Evolutionary conservation across 2,797 vertebrate genomes (phyloP).

Genomic region (Telmatherina bonti): DNA sequence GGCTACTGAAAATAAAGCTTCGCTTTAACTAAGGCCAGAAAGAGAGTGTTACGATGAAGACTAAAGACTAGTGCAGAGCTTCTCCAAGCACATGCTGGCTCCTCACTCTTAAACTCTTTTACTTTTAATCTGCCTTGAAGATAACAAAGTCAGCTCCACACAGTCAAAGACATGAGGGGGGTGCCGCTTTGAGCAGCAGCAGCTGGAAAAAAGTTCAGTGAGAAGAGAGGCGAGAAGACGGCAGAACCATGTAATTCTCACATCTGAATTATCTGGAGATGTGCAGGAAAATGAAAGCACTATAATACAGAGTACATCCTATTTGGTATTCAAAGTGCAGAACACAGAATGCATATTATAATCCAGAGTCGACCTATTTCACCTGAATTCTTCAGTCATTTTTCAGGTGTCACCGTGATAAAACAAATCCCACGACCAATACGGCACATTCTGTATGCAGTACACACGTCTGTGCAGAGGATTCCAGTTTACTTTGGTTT

Average conservation of each 20-base stretch:
- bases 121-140: slow-evolving; percentile 72
- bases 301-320: slow-evolving; percentile 43
- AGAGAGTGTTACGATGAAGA: slow-evolving; percentile 50
- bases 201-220: slow-evolving; percentile 42
- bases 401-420: slow-evolving; percentile 14
- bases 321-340: slow-evolving; percentile 58
- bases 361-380: slow-evolving; percentile 51
- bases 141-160: slow-evolving; percentile 60
- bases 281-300: slow-evolving; percentile 45
- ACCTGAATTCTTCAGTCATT: slow-evolving; percentile 38
- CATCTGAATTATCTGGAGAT: slow-evolving; percentile 65
- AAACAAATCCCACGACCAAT: slow-evolving; percentile 7
- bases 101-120: slow-evolving; percentile 57
- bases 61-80: slow-evolving; percentile 51
- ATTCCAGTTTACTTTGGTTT: not conserved
- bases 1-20: slow-evolving; percentile 39
- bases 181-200: slow-evolving; percentile 51
- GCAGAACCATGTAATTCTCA: slow-evolving; percentile 53
- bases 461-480: not conserved
- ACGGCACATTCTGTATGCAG: slow-evolving; percentile 7
- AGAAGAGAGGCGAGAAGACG: slow-evolving; percentile 35
- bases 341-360: slow-evolving; percentile 44
- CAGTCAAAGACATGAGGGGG: slow-evolving; percentile 49
- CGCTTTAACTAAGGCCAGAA: slow-evolving; percentile 68
- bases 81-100: slow-evolving; percentile 38